Conservation (phyloP, 1,140 invertebrate species). For the Macrocentrus cingulum region DNA sequence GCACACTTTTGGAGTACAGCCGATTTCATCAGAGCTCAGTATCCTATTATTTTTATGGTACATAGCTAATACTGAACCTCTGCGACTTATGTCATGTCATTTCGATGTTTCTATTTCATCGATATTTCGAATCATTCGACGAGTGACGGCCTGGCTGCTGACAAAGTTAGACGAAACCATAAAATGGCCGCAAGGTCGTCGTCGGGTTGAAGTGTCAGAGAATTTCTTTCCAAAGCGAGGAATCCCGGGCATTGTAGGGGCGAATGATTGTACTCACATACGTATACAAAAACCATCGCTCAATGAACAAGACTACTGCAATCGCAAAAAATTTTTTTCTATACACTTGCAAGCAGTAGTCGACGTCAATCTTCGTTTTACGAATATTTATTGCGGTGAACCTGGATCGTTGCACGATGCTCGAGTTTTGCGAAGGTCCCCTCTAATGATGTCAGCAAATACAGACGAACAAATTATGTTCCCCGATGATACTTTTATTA, state of each 20-base stretch:
- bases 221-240: slow-evolving; percentile 12
- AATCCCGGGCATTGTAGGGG: slow-evolving; percentile 26
- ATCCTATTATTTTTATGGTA: slow-evolving; percentile 28
- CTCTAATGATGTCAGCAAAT: no score
- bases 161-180: slow-evolving; percentile 22
- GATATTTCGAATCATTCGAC: slow-evolving; percentile 14
- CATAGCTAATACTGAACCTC: slow-evolving; percentile 28
- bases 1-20: slow-evolving; percentile 13
- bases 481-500: no score
- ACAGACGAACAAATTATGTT: no score
- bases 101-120: slow-evolving; percentile 26
- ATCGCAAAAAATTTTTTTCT: slow-evolving; percentile 29
- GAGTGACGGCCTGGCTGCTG: slow-evolving; percentile 18
- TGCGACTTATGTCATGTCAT: slow-evolving; percentile 27
- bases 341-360: slow-evolving; percentile 24
- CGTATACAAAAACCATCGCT: slow-evolving; percentile 28
- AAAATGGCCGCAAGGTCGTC: slow-evolving; percentile 13
- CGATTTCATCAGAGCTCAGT: slow-evolving; percentile 24
- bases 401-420: slow-evolving; percentile 16
- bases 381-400: slow-evolving; percentile 22
- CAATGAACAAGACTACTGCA: slow-evolving; percentile 24
- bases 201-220: neutral
- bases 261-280: slow-evolving; percentile 34
- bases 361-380: slow-evolving; percentile 24
- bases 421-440: slow-evolving; percentile 14